Evolutionary conservation across 2,797 vertebrate genomes (phyloP), one percentile per base, ranked within the genome.

Genomic region (Lophius americanus): DNA sequence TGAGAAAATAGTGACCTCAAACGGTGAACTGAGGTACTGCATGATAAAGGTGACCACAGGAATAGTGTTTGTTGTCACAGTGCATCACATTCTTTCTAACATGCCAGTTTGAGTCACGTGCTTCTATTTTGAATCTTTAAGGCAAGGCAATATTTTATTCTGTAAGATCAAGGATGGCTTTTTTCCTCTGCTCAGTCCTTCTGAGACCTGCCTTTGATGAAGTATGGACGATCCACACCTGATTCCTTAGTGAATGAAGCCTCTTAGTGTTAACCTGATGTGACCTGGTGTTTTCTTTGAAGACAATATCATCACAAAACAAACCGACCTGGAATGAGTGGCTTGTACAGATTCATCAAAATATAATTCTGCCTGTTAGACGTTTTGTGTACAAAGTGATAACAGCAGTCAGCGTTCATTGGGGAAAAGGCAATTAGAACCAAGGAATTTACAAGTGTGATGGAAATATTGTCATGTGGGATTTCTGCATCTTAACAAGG

Each of bases 381-480:
- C 58, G 75, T 66, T 70, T 64, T 35, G n/a, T 60, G 32, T 59
- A 39, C 51, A 65, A 74, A 83, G 49, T 48, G 48, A 67, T 59
- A 55, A 70, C 64, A 64, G 64, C 63, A 32, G 36, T 82, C 73
- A 75, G 77, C 65, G 10, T 38, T 55, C 68, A 53, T 42, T 37
- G 47, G 14, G 66, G 46, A 44, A 11, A 23, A 9, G 38, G 47
- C 47, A 83, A 84, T 86, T 78, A 86, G 64, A 3, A 37, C 6
- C 4, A n/a, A 35, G 36, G 60, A 75, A 75, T 43, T 60, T 83
- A 82, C 79, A 33, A 68, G 41, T 60, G 58, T 46, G 76, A 32
- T 71, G 82, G 73, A 85, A 86, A 82, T 53, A 14, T 3, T 7
- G 70, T 73, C 81, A 76, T 68, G 41, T 39, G 78, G 82, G 86